A percentile compares a stretch with the other conserved stretches of the same genome.
Conservation (phyloP, 2,797 vertebrate species). For the Crenuchus spilurus region DNA sequence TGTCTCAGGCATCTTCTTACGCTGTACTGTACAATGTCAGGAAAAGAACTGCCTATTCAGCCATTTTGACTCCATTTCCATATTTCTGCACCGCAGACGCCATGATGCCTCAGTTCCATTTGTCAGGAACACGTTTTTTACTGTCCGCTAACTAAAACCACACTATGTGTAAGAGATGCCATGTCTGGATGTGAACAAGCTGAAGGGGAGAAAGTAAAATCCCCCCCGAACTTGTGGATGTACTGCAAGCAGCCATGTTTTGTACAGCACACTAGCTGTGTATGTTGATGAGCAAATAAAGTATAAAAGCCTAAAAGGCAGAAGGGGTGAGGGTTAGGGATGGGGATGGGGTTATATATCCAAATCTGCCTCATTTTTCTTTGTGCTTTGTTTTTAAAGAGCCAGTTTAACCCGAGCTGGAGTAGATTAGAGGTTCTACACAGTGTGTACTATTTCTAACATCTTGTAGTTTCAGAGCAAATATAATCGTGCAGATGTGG, state of each 20-base stretch:
- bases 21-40: slow-evolving; percentile 35
- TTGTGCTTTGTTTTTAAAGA: slow-evolving; percentile 55
- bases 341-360: slow-evolving; percentile 27
- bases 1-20: background rate
- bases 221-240: slow-evolving; percentile 52
- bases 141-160: slow-evolving; percentile 58
- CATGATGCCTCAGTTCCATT: slow-evolving; percentile 58
- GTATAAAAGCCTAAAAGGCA: background rate
- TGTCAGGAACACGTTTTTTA: slow-evolving; percentile 62
- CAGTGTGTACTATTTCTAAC: too few species aligned
- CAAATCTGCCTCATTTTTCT: background rate
- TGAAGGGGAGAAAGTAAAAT: slow-evolving; percentile 51
- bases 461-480: too few species aligned
- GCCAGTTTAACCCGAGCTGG: too few species aligned
- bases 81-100: slow-evolving; percentile 57
- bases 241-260: slow-evolving; percentile 24
- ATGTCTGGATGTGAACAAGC: slow-evolving; percentile 53
- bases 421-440: too few species aligned
- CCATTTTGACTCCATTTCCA: slow-evolving; percentile 52
- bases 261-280: slow-evolving; percentile 40
- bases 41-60: slow-evolving; percentile 50
- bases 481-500: too few species aligned
- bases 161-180: slow-evolving; percentile 57
- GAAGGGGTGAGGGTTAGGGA: slow-evolving; percentile 8
- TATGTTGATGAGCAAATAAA: slow-evolving; percentile 4